A percentile compares a stretch with the other conserved stretches of the same genome.
These are phyloP conservation scores for Hanleya hanleyi DNA, from an alignment of 2,888 invertebrate species.

Conservation along the genomic window DNA sequence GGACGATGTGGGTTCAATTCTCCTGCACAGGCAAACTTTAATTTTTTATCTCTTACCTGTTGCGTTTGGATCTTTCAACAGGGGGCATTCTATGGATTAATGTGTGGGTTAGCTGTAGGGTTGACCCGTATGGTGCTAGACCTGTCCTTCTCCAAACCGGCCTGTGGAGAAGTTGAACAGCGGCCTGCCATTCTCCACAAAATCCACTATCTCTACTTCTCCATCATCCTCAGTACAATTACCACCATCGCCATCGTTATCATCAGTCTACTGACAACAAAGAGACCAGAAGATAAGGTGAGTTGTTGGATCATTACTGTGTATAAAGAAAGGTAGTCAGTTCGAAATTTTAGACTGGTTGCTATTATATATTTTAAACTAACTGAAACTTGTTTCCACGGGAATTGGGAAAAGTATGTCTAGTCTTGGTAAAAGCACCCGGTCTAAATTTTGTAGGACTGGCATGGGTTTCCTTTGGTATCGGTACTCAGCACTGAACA, in stretches of 20 bases:
- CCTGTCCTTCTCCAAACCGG: constrained; percentile 71
- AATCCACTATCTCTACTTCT: constrained; percentile 49
- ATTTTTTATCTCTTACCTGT: no score
- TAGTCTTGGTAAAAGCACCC: no score
- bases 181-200: constrained; percentile 31
- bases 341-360: neutral
- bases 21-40: no score
- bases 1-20: no score
- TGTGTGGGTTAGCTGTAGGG: constrained; percentile 74
- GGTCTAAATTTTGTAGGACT: no score
- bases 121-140: constrained; percentile 73
- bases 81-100: constrained; percentile 76
- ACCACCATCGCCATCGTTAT: constrained; percentile 33
- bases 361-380: neutral
- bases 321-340: no score
- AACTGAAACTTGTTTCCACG: neutral
- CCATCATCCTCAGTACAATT: constrained; percentile 38
- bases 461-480: no score
- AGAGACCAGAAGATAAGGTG: constrained; percentile 7
- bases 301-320: no score
- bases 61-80: constrained; percentile 39
- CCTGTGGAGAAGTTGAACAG: constrained; percentile 64
- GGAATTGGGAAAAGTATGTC: neutral
- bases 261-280: constrained; percentile 29
- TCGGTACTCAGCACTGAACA: no score